Evolutionary conservation across 2,113 vertebrate genomes (phyloP).

Genomic region (Tylochromis polylepis): DNA sequence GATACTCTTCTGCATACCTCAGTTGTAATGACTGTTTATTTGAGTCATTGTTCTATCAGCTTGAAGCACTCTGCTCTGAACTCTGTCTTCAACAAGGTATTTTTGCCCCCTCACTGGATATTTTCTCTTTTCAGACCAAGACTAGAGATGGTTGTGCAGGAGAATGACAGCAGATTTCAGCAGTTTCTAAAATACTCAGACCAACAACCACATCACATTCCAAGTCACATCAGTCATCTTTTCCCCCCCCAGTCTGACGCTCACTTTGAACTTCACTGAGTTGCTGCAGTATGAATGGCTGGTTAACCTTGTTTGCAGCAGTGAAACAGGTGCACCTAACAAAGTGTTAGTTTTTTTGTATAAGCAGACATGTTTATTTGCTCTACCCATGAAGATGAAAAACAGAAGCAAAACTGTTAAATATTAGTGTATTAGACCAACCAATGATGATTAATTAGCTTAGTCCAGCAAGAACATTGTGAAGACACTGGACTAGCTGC

Average conservation of each 20-base stretch:
- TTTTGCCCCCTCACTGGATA: not conserved
- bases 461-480: not conserved
- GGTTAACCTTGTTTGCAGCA: no score
- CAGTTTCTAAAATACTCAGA: not conserved
- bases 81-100: not conserved
- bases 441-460: not conserved
- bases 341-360: not conserved
- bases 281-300: not conserved
- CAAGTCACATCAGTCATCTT: no score
- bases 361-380: not conserved
- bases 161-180: not conserved
- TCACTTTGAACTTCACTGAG: not conserved
- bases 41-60: not conserved
- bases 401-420: not conserved
- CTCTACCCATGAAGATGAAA: not conserved
- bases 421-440: not conserved
- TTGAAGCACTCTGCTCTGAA: not conserved
- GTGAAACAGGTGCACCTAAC: not conserved
- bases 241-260: no score
- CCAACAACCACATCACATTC: not conserved
- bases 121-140: not conserved
- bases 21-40: not conserved
- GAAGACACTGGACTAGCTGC: not conserved
- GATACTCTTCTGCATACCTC: not conserved
- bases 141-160: not conserved